A percentile compares a stretch with the other conserved stretches of the same genome.
phyloP scores from a whole-genome alignment of 2,888 invertebrate genomes.

The Hydraecia micacea region DNA sequence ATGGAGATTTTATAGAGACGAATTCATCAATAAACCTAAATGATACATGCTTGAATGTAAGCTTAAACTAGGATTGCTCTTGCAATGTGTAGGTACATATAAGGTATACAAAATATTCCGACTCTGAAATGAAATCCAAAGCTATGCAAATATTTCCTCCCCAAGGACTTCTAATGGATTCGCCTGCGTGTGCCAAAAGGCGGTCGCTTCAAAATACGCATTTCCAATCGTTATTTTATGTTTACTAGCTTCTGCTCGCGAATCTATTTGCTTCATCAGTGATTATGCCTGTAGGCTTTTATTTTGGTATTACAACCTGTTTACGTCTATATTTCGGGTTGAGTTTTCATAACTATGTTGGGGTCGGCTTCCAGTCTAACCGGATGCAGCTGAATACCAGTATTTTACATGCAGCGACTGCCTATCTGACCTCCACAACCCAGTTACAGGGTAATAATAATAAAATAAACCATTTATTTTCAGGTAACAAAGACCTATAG shows the following conservation, averaged over 20 bases:
- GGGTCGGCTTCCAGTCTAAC: too few species aligned
- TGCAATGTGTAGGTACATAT: neutral
- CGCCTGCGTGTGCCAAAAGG: slow-evolving; percentile 23
- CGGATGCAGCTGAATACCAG: too few species aligned
- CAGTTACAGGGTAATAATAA: too few species aligned
- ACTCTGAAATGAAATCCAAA: slow-evolving; percentile 20
- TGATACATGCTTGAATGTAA: rapidly evolving
- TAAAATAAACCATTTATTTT: too few species aligned
- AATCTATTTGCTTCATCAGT: neutral
- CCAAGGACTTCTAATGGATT: slow-evolving; percentile 44
- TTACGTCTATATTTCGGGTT: too few species aligned
- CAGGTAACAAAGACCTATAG: too few species aligned
- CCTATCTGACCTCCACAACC: too few species aligned
- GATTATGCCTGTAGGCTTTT: neutral
- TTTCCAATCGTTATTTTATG: slow-evolving; percentile 24
- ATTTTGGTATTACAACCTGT: neutral
- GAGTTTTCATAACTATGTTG: too few species aligned
- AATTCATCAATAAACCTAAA: neutral
- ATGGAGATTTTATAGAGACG: neutral
- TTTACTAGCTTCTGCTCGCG: neutral
- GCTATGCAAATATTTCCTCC: slow-evolving; percentile 41
- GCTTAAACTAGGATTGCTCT: neutral
- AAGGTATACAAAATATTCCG: neutral
- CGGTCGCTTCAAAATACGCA: slow-evolving; percentile 20
- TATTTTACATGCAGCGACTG: too few species aligned